Evolutionary conservation across 2,113 vertebrate genomes (phyloP).

Genomic region (Cryptotis parvus): DNA sequence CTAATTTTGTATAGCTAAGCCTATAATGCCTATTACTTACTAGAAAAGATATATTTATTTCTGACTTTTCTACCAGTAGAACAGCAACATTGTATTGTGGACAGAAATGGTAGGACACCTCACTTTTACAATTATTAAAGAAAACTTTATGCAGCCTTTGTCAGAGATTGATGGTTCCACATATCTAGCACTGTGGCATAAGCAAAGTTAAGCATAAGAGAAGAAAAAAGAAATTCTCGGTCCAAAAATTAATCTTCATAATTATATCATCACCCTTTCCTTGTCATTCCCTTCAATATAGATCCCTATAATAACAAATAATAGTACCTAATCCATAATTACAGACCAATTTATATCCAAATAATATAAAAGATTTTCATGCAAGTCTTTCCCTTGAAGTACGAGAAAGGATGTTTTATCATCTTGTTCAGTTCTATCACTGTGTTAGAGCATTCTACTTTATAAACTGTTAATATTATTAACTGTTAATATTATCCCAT

Average conservation of each 20-base stretch:
- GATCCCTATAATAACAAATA: rapidly evolving
- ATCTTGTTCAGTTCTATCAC: too few relatives aligned
- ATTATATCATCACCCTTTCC: neutral
- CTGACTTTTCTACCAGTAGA: neutral
- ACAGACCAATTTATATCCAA: neutral
- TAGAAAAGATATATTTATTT: neutral
- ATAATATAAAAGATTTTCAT: neutral
- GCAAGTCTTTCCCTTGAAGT: neutral
- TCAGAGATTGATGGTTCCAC: neutral
- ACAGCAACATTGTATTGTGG: neutral
- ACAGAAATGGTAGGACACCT: neutral
- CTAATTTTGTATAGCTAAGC: neutral
- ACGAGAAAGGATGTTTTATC: too few relatives aligned
- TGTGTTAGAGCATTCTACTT: too few relatives aligned
- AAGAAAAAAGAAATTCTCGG: neutral
- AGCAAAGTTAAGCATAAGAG: neutral
- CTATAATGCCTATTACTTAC: neutral
- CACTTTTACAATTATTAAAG: neutral
- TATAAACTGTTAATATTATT: too few relatives aligned
- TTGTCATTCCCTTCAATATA: neutral
- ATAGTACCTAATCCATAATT: neutral
- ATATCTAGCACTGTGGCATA: neutral
- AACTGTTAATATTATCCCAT: too few relatives aligned
- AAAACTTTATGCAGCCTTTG: neutral
- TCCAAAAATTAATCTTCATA: neutral